These are phyloP conservation scores for Tringa solitaria DNA, from an alignment of 2,113 vertebrate species.

Conservation along the genomic window DNA sequence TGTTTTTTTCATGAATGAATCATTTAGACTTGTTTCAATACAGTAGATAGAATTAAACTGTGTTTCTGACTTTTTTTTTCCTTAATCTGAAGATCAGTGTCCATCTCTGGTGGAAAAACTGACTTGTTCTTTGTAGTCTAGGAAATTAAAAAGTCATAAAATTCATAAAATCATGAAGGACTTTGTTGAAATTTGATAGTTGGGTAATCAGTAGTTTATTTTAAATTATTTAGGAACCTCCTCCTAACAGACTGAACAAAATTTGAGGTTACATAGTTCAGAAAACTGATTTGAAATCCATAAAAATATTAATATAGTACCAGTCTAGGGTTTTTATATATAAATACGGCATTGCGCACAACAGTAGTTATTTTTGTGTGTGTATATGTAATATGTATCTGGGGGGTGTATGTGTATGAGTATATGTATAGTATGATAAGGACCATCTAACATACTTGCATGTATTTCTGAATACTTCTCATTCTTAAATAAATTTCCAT, in stretches of 20 bases:
- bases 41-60: background rate
- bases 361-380: background rate
- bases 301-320: background rate
- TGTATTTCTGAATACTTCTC: background rate
- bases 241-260: background rate
- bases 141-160: background rate
- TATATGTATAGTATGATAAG: background rate
- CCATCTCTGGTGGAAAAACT: background rate
- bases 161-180: background rate
- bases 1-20: background rate
- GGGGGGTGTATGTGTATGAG: background rate
- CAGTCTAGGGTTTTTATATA: background rate
- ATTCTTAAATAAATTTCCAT: background rate
- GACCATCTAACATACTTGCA: background rate
- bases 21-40: background rate
- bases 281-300: background rate
- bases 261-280: background rate
- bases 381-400: background rate
- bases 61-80: background rate
- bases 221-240: background rate
- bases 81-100: background rate
- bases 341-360: background rate
- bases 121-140: background rate
- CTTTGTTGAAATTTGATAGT: background rate
- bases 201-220: background rate